These are phyloP conservation scores for Pantherophis alleghaniensis DNA, from an alignment of 2,797 vertebrate species.

Conservation along the genomic window DNA sequence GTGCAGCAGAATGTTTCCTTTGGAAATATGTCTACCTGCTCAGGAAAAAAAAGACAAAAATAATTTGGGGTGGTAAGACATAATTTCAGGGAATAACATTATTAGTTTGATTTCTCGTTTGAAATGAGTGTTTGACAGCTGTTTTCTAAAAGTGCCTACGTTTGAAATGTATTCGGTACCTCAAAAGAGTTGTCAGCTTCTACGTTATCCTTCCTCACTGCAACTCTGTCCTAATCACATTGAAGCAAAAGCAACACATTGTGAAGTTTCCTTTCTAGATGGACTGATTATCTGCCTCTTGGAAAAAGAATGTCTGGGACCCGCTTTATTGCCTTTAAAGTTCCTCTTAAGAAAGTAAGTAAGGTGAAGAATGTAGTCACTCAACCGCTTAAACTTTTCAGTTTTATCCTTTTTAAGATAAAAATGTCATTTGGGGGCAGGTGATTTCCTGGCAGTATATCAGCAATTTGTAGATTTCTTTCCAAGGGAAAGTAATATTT, in stretches of 20 bases:
- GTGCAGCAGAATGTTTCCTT: not conserved
- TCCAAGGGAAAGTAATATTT: not conserved
- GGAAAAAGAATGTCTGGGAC: conserved; percentile 84
- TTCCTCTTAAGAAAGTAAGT: conserved; percentile 85
- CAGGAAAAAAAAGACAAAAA: not conserved
- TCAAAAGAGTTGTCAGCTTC: not conserved
- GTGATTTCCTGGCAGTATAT: not conserved
- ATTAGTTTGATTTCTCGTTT: not conserved
- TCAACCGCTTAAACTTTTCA: not conserved
- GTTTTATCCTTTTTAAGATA: not conserved
- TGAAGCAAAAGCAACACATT: not conserved
- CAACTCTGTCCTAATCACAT: no score
- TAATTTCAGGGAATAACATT: not conserved
- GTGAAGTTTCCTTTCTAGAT: conserved; percentile 67
- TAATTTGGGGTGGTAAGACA: not conserved
- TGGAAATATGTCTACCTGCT: not conserved
- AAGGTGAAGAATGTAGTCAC: not conserved
- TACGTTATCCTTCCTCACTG: not conserved
- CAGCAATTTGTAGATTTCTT: not conserved
- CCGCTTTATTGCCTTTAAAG: conserved; percentile 91
- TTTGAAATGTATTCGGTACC: not conserved
- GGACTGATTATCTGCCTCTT: conserved; percentile 81
- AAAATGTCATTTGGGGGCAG: not conserved
- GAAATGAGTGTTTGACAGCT: not conserved
- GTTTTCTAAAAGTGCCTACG: not conserved